phyloP scores from a whole-genome alignment of 2,113 vertebrate species.

The Thalassoma bifasciatum region DNA sequence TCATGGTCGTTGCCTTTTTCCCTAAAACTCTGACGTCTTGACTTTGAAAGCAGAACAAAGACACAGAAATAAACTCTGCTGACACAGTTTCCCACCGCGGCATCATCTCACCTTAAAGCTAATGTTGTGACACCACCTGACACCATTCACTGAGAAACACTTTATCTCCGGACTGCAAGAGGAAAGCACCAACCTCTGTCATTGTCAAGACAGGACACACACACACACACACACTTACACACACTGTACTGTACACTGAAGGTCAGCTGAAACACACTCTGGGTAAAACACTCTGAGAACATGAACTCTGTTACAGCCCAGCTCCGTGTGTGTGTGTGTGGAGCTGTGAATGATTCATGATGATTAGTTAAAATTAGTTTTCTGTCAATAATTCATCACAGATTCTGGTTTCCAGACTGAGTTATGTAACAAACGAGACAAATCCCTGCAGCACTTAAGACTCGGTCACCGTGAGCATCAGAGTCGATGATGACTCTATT shows the following conservation, averaged over 20 bases:
- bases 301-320: background rate
- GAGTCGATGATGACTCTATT: too few relatives aligned
- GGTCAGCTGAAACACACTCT: slow-evolving; percentile 39
- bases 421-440: slow-evolving; percentile 3
- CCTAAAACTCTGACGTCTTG: background rate
- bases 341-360: slow-evolving; percentile 38
- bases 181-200: slow-evolving; percentile 34
- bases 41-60: background rate
- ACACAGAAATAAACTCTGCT: background rate
- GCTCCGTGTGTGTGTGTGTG: slow-evolving; percentile 9
- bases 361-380: slow-evolving; percentile 42
- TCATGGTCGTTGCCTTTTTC: rapidly evolving
- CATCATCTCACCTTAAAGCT: slow-evolving; percentile 47
- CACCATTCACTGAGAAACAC: slow-evolving; percentile 39
- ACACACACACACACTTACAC: slow-evolving; percentile 15
- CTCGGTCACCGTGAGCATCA: background rate
- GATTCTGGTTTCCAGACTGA: background rate
- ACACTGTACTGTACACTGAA: slow-evolving; percentile 16
- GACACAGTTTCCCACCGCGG: slow-evolving; percentile 18
- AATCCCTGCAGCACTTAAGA: background rate
- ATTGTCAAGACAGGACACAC: slow-evolving; percentile 25
- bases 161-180: slow-evolving; percentile 53
- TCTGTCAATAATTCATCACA: slow-evolving; percentile 45
- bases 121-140: slow-evolving; percentile 68
- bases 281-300: background rate